phyloP scores from a whole-genome alignment of 2,888 invertebrate genomes.

The Chalcis sispes region DNA sequence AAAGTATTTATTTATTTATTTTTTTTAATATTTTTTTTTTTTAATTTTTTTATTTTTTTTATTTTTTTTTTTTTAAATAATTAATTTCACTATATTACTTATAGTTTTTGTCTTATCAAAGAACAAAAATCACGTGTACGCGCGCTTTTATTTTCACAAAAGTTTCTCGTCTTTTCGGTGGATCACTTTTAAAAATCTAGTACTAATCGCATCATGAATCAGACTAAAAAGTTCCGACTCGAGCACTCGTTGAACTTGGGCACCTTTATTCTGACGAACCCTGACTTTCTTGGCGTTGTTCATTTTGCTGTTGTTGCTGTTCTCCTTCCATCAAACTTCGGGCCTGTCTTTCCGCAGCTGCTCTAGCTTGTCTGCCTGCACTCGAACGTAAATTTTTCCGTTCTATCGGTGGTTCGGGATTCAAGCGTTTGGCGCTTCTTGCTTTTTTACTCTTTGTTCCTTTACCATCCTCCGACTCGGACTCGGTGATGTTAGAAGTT shows the following conservation, averaged over 20 bases:
- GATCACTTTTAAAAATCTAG: slow-evolving; percentile 55
- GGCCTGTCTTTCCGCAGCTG: slow-evolving; percentile 76
- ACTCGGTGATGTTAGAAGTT: slow-evolving; percentile 9
- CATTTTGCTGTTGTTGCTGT: slow-evolving; percentile 76
- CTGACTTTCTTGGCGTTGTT: slow-evolving; percentile 53
- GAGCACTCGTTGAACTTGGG: slow-evolving; percentile 32
- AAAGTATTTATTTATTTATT: slow-evolving; percentile 6
- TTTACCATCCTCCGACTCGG: slow-evolving; percentile 66
- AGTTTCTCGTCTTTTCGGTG: slow-evolving; percentile 53
- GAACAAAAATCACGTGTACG: slow-evolving; percentile 56
- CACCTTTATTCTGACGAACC: slow-evolving; percentile 47
- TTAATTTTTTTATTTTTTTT: too few species aligned
- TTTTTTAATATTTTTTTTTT: slow-evolving; percentile 17
- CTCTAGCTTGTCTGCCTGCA: slow-evolving; percentile 83
- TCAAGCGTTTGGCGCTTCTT: slow-evolving; percentile 76
- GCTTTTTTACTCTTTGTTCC: slow-evolving; percentile 71
- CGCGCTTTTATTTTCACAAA: slow-evolving; percentile 46
- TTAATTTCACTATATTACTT: slow-evolving; percentile 54
- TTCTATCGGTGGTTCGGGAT: slow-evolving; percentile 79
- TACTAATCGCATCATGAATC: slow-evolving; percentile 41
- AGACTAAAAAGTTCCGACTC: slow-evolving; percentile 54
- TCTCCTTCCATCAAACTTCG: slow-evolving; percentile 78
- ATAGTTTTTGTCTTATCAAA: slow-evolving; percentile 49
- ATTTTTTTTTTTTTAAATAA: slow-evolving; percentile 55
- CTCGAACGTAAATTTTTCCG: slow-evolving; percentile 83